A percentile compares a stretch with the other conserved stretches of the same genome.
Evolutionary conservation across 2,797 vertebrate genomes (phyloP).

Genomic region (Aselliscus stoliczkanus): DNA sequence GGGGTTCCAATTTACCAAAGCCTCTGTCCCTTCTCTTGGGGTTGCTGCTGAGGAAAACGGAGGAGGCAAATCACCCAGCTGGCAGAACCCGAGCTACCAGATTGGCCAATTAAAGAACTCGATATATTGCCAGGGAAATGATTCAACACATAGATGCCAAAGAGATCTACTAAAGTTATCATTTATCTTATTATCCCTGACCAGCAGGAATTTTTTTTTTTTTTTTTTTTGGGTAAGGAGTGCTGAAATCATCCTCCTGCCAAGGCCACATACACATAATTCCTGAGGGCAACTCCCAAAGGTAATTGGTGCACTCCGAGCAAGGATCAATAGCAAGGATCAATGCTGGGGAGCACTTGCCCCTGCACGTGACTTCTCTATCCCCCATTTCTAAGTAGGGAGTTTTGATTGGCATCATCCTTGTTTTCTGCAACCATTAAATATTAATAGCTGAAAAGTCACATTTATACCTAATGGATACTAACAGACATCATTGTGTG

Average conservation of each 20-base stretch:
- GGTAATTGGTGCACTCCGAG: background rate
- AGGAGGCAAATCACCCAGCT: conserved; percentile 32
- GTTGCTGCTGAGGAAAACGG: conserved; percentile 5
- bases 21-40: background rate
- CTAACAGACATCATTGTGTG: background rate
- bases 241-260: background rate
- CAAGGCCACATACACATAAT: background rate
- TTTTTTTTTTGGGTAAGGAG: background rate
- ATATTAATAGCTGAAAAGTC: conserved; percentile 37
- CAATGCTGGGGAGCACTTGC: background rate
- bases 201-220: background rate
- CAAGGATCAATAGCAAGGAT: background rate
- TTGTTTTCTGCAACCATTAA: conserved; percentile 41
- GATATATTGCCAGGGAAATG: conserved; percentile 56
- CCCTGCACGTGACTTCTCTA: background rate
- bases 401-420: background rate
- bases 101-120: conserved; percentile 62
- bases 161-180: conserved; percentile 41
- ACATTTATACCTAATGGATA: background rate
- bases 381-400: background rate
- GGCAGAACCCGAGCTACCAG: conserved; percentile 52
- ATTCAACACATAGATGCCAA: conserved; percentile 49
- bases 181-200: conserved; percentile 49
- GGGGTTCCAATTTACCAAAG: background rate
- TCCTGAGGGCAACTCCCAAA: background rate